Base-by-base conservation (phyloP, 2,113 vertebrate species). In the Apeltes quadracus region DNA sequence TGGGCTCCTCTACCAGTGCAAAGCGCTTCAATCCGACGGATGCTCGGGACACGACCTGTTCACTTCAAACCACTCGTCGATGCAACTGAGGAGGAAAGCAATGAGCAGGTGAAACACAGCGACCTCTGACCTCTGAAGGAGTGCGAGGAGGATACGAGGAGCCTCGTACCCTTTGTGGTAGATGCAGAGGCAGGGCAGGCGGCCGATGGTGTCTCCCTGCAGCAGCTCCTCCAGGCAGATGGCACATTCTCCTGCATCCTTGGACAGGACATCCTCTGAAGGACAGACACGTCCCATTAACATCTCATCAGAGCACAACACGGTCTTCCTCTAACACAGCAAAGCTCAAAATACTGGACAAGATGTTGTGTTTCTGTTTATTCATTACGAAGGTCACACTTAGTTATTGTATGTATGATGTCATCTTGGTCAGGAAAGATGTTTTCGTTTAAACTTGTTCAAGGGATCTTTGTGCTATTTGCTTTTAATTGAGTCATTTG, bases 41-140 rank as follows among this genome's bases (percentile, higher is more conserved):
- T 98, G 97, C 82, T 98, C 96, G 59, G 97, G 97, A 90, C 97
- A 98, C 61, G 96, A 98, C 88, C 97, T 93, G 91, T 98, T 98
- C 88, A 98, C 97, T 91, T 98, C 96, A 90, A 98, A 98, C 97
- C 97, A 98, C 87, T 97, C 95, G 61, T 98, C 96, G 89, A 98
- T 98, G 89, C 97, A 98, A 78, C 97, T 98, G 72, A 1, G 10
- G 83, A 27, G 67, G 5, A 20, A 38, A 29, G 23, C 34, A 46
- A 53, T 2, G 34, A 23, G 6, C 27, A 10, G 15, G 53, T 16
- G 53, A 54, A 9, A 54, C 53, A 7, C 23, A 27, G 41, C 20
- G 0, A 18, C 7, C n/a, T n/a, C n/a, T n/a, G n/a, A n/a, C n/a
- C n/a, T n/a, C n/a, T 1, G 14, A 43, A 43, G 15, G 15, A 46